A percentile compares a stretch with the other conserved stretches of the same genome.
These are phyloP conservation scores for Gymnocephalus cernua DNA, from an alignment of 2,113 vertebrate species.

Conservation along the genomic window DNA sequence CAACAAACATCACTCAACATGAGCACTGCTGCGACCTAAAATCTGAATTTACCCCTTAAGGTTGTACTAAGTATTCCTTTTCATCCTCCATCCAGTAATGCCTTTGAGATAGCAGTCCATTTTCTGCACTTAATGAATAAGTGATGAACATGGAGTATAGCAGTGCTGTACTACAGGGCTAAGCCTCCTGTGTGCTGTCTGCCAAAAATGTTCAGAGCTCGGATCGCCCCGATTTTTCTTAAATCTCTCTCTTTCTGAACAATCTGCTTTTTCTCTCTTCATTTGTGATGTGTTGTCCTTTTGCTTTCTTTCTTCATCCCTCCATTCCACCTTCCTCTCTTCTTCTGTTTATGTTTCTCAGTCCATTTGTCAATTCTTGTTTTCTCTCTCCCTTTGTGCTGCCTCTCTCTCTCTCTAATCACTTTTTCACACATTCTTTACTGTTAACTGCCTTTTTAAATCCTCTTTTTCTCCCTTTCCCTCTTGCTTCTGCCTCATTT, in stretches of 20 bases:
- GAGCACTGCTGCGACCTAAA: not conserved
- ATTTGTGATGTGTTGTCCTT: constrained; percentile 35
- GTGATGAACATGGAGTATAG: constrained; percentile 48
- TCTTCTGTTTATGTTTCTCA: constrained; percentile 33
- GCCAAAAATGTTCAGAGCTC: constrained; percentile 42
- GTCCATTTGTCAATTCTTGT: constrained; percentile 13
- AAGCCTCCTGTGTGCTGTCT: constrained; percentile 37
- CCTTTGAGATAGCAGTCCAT: constrained; percentile 12
- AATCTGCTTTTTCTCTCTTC: constrained; percentile 25
- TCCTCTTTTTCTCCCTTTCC: constrained; percentile 6
- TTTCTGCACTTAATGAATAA: constrained; percentile 50
- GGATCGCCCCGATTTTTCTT: constrained; percentile 43
- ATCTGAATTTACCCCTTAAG: not conserved
- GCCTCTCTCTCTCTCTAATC: constrained; percentile 29
- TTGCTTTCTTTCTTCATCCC: constrained; percentile 40
- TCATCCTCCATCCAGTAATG: constrained; percentile 19
- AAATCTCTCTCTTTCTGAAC: constrained; percentile 31
- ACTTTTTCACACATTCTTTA: constrained; percentile 6
- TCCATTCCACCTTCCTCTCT: constrained; percentile 33
- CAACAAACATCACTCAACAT: not conserved
- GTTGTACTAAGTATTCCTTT: constrained; percentile 1
- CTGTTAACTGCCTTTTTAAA: constrained; percentile 22
- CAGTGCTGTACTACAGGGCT: constrained; percentile 37
- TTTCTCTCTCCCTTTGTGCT: constrained; percentile 8
- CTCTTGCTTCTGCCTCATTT: constrained; percentile 25